Percentiles rank a stretch among this genome's conserved stretches.
Conservation (phyloP, 2,113 vertebrate genomes). For the Hymenochirus boettgeri region DNA sequence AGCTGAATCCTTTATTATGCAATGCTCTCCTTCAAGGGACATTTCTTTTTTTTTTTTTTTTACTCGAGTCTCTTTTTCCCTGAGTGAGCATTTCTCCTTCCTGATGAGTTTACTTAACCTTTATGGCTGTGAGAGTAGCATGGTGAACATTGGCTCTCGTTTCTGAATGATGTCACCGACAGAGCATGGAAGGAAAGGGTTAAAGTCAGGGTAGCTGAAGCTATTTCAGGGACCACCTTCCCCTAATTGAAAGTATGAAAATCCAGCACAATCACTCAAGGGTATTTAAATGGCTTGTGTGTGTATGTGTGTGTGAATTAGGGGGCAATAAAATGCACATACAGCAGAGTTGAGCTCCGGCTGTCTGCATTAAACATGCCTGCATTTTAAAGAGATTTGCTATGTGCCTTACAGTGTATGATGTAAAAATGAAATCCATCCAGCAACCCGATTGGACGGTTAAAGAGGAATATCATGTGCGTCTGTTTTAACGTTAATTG, state of each 20-base stretch:
- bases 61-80: constrained; percentile 5
- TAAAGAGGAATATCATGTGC: too few relatives aligned
- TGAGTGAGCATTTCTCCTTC: constrained; percentile 13
- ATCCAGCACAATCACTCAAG: background rate
- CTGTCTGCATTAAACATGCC: background rate
- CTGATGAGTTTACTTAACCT: constrained; percentile 15
- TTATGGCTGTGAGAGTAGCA: background rate
- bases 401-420: too few relatives aligned
- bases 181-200: constrained; percentile 17
- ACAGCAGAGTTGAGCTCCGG: background rate
- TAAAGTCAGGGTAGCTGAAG: constrained; percentile 11
- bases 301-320: too few relatives aligned
- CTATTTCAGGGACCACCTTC: constrained; percentile 21
- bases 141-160: background rate
- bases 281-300: constrained; percentile 4
- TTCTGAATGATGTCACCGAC: too few relatives aligned
- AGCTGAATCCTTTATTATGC: constrained; percentile 11
- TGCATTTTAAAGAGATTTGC: too few relatives aligned
- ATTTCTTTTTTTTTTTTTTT: constrained; percentile 7
- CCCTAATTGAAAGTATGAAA: constrained; percentile 10
- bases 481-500: too few relatives aligned
- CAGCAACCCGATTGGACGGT: too few relatives aligned
- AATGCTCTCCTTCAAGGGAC: constrained; percentile 21
- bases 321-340: background rate
- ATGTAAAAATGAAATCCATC: too few relatives aligned